These are phyloP conservation scores for Pangasius krempfi DNA, from an alignment of 2,797 vertebrate species.

Conservation along the genomic window DNA sequence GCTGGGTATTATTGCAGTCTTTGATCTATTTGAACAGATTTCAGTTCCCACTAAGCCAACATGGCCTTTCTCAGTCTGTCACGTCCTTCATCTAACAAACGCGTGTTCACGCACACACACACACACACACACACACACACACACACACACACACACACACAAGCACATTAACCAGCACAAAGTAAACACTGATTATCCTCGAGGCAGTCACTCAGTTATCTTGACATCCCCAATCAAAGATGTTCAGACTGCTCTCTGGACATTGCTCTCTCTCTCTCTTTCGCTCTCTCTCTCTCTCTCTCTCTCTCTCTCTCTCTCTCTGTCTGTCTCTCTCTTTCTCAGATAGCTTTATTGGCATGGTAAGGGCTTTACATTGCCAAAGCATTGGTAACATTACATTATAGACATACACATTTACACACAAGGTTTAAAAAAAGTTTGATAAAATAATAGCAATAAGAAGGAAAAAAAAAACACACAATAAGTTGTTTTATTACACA, in stretches of 20 bases:
- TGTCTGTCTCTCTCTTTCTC: not conserved
- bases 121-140: slow-evolving; percentile 23
- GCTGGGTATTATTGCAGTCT: slow-evolving; percentile 28
- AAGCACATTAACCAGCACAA: not conserved
- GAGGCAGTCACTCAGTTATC: not conserved
- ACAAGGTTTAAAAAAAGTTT: too few relatives aligned
- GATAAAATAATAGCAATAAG: too few relatives aligned
- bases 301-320: not conserved
- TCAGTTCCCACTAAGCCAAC: slow-evolving; percentile 25
- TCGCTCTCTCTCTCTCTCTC: not conserved
- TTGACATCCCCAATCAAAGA: slow-evolving; percentile 17
- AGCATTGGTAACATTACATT: too few relatives aligned
- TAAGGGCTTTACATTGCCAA: too few relatives aligned
- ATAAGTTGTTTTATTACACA: too few relatives aligned
- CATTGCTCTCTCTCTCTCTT: slow-evolving; percentile 1
- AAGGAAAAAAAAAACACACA: too few relatives aligned
- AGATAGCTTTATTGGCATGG: not conserved
- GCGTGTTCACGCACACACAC: not conserved
- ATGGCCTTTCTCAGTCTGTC: slow-evolving; percentile 25
- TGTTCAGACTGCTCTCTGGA: slow-evolving; percentile 5
- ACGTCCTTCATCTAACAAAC: slow-evolving; percentile 2
- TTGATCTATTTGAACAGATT: slow-evolving; percentile 40
- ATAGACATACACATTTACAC: too few relatives aligned
- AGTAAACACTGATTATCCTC: slow-evolving; percentile 23
- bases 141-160: slow-evolving; percentile 29